These are phyloP conservation scores for Anthophora plumipes DNA, from an alignment of 2,888 invertebrate species.

Conservation along the genomic window DNA sequence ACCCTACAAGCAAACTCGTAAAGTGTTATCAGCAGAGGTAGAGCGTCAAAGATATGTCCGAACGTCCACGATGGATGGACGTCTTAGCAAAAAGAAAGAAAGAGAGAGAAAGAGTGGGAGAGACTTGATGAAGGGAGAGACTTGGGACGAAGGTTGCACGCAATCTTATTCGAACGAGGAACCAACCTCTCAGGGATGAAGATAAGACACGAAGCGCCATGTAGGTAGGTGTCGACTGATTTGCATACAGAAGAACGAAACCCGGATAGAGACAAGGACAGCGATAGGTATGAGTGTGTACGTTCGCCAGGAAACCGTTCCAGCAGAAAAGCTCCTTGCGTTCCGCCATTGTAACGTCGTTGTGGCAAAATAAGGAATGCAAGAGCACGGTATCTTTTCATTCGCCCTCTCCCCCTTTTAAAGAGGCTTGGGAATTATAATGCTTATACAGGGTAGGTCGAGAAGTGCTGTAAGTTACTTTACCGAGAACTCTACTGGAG, in stretches of 20 bases:
- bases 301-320: conserved; percentile 46
- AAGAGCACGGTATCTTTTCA: background rate
- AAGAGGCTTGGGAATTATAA: background rate
- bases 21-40: conserved; percentile 61
- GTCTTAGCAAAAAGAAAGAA: conserved; percentile 18
- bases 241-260: conserved; percentile 74
- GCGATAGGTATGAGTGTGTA: conserved; percentile 12
- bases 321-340: conserved; percentile 43
- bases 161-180: conserved; percentile 71
- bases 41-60: conserved; percentile 70
- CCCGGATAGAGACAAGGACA: conserved; percentile 37
- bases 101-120: too few species aligned
- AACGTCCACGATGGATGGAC: conserved; percentile 61
- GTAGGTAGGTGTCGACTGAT: conserved; percentile 75
- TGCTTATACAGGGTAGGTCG: background rate
- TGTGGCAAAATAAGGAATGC: conserved; percentile 17
- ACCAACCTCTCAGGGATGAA: conserved; percentile 69
- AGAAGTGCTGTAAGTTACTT: too few species aligned
- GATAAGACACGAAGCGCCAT: conserved; percentile 77
- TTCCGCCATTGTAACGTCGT: conserved; percentile 22
- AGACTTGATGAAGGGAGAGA: conserved; percentile 37
- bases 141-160: conserved; percentile 66
- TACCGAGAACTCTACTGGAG: too few species aligned
- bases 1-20: conserved; percentile 48
- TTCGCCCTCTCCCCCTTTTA: background rate